A percentile compares a stretch with the other conserved stretches of the same genome.
Evolutionary conservation across 2,888 invertebrate genomes (phyloP).

Genomic region (Acheta domesticus): DNA sequence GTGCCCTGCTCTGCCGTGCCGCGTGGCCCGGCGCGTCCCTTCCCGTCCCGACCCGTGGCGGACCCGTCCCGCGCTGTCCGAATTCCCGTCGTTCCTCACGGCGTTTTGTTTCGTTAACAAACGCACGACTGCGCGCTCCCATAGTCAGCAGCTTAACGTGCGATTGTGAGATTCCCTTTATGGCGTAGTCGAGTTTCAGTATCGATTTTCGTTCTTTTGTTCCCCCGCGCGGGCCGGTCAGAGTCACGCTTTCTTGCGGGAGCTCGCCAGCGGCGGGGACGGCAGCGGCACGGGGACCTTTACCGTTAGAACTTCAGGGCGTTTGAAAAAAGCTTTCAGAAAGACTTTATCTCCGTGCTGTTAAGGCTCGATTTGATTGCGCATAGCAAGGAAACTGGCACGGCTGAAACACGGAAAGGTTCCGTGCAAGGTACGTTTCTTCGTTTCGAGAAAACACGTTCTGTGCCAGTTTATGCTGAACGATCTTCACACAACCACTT

Average conservation of each 20-base stretch:
- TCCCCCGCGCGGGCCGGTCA: background rate
- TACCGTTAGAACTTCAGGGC: background rate
- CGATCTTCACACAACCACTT: too few relatives aligned
- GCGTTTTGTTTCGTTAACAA: background rate
- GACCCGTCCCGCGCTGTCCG: too few relatives aligned
- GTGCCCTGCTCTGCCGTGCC: too few relatives aligned
- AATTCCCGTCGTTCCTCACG: too few relatives aligned
- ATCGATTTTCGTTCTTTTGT: slow-evolving; percentile 18
- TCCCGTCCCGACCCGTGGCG: too few relatives aligned
- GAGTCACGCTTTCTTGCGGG: background rate
- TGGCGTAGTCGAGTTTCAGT: background rate
- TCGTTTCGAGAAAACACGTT: too few relatives aligned
- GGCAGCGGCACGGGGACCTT: background rate
- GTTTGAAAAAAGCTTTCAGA: background rate
- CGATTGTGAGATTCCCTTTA: slow-evolving; percentile 2
- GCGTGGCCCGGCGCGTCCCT: too few relatives aligned
- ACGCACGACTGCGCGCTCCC: background rate
- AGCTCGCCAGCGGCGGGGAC: background rate
- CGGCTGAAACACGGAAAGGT: background rate
- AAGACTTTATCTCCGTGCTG: slow-evolving; percentile 18
- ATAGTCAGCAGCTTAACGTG: background rate
- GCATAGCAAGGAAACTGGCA: background rate
- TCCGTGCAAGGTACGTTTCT: too few relatives aligned
- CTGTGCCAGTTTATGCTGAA: too few relatives aligned
- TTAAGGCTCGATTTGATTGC: background rate